Evolutionary conservation across 2,888 invertebrate genomes (phyloP).

Genomic region (Phymatocera aterrima): DNA sequence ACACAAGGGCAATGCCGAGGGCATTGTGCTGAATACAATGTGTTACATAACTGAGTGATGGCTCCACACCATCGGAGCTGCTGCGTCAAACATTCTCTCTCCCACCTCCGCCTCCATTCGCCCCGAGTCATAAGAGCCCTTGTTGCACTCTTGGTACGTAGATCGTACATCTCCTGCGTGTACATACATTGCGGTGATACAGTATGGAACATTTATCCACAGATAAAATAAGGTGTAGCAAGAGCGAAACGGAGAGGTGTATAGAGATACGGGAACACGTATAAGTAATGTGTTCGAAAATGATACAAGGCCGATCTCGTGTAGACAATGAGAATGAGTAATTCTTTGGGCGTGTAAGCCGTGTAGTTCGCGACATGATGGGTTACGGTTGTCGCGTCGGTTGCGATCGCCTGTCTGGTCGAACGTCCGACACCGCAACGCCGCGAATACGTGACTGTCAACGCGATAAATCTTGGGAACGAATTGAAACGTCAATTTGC

Average conservation of each 20-base stretch:
- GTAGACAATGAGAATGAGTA: conserved; percentile 43
- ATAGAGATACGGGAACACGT: not conserved
- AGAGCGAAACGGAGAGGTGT: not conserved
- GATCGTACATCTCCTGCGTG: not conserved
- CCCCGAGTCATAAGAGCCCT: conserved; percentile 8
- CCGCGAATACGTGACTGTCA: conserved; percentile 32
- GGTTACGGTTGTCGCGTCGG: conserved; percentile 40
- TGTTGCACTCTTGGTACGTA: conserved; percentile 29
- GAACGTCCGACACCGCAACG: conserved; percentile 15
- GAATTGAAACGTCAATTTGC: conserved; percentile 42
- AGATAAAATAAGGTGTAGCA: not conserved
- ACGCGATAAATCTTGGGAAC: conserved; percentile 39
- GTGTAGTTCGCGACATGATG: conserved; percentile 42
- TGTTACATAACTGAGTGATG: conserved; percentile 40
- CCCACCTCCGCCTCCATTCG: not conserved
- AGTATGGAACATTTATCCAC: not conserved
- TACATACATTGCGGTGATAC: not conserved
- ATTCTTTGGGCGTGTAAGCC: conserved; percentile 27
- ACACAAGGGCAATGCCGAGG: conserved; percentile 37
- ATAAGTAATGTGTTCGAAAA: conserved; percentile 31
- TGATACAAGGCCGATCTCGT: conserved; percentile 42
- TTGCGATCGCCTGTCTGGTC: conserved; percentile 24
- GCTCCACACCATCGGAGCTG: conserved; percentile 35
- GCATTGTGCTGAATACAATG: conserved; percentile 41
- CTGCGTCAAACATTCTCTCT: conserved; percentile 35